A percentile compares a stretch with the other conserved stretches of the same genome.
These are phyloP conservation scores for Pammene fasciana DNA, from an alignment of 2,888 invertebrate species.

Conservation along the genomic window DNA sequence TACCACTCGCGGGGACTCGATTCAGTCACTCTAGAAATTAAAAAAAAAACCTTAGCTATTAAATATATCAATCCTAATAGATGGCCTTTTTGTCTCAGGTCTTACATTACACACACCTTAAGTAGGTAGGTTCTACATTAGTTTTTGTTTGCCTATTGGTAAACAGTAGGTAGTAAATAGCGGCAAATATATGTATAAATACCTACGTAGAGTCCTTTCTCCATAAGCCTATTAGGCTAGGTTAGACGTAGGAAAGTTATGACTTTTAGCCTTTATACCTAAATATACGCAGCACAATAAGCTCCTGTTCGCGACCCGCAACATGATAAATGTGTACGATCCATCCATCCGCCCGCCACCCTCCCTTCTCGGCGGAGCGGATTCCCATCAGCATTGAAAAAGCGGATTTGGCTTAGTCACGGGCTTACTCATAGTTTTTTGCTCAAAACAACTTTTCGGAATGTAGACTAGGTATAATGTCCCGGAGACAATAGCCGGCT, in stretches of 20 bases:
- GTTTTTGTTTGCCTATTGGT: no score
- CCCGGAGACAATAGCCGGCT: slow-evolving; percentile 1
- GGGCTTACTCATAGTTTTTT: slow-evolving; percentile 29
- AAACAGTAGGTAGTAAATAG: no score
- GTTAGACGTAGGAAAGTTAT: neutral
- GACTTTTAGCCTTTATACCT: neutral
- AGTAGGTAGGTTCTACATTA: no score
- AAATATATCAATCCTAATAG: no score
- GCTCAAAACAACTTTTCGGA: slow-evolving; percentile 13
- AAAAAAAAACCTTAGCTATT: no score
- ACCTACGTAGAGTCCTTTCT: no score
- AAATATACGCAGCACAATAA: neutral
- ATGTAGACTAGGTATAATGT: slow-evolving; percentile 3
- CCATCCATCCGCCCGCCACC: slow-evolving; percentile 7
- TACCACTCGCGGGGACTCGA: no score
- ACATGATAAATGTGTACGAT: slow-evolving; percentile 21
- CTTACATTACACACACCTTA: no score
- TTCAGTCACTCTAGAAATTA: no score
- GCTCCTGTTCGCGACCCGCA: neutral
- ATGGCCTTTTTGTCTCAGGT: no score
- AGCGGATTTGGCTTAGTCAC: slow-evolving; percentile 20
- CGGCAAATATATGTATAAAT: no score
- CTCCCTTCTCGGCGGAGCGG: slow-evolving; percentile 1
- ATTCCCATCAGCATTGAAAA: slow-evolving; percentile 21
- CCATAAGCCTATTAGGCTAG: no score